A percentile compares a stretch with the other conserved stretches of the same genome.
Evolutionary conservation across 2,113 vertebrate species (phyloP).

Genomic region (Dissostichus mawsoni): DNA sequence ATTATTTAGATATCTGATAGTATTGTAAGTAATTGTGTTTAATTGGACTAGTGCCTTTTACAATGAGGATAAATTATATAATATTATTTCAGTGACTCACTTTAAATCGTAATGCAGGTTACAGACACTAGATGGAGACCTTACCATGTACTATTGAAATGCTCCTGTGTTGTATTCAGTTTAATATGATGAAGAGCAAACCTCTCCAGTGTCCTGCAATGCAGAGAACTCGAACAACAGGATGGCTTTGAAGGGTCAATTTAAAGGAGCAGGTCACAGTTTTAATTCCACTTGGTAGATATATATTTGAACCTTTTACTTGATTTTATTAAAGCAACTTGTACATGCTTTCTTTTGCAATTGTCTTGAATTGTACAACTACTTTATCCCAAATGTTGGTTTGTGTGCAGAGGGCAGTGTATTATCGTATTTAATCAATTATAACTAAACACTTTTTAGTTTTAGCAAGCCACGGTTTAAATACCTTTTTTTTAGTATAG

Average conservation of each 20-base stretch:
- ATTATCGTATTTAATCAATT: neutral
- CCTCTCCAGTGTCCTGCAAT: no score
- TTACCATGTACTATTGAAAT: neutral
- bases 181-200: neutral
- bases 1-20: no score
- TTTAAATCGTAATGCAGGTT: neutral
- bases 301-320: neutral
- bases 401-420: neutral
- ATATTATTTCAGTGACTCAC: no score
- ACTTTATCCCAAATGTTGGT: no score
- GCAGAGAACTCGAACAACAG: neutral
- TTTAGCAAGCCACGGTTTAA: neutral
- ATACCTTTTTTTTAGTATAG: no score
- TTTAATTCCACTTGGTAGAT: neutral
- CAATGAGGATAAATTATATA: neutral
- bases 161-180: neutral
- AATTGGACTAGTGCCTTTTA: neutral
- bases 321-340: no score
- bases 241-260: no score
- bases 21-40: no score
- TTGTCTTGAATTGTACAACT: no score
- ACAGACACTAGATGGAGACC: constrained; percentile 43
- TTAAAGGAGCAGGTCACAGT: neutral
- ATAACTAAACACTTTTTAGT: neutral
- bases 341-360: no score